Base-by-base conservation (phyloP, 2,113 vertebrate species). In the Sardina pilchardus region DNA sequence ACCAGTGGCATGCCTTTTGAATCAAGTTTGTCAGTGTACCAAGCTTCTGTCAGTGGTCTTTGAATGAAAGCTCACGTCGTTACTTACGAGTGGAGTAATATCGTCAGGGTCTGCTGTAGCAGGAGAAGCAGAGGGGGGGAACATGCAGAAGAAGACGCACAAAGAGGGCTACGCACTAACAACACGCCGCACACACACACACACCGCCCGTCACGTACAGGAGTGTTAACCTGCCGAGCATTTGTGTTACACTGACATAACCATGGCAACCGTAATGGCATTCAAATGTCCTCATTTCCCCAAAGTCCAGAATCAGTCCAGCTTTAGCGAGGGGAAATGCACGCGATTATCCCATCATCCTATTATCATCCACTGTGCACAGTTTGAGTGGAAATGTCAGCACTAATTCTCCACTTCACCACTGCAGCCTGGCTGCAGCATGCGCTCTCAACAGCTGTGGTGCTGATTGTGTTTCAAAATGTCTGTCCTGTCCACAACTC, bases 21-120 rank as follows among this genome's bases (percentile, higher is more conserved):
- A 84, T 85, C 86, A 45, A 82, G 85, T 34, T 17, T 82, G 56
- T 84, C 63, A 84, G 45, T 26, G 81, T 82, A 81, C 39, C 56
- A 89, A 75, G 85, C 84, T 59, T 59, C 36, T 78, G 87, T 88
- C 45, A 42, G 85, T 67, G 39, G 75, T 45, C 85, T 83, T 56
- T 85, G 50, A 16, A 36, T 36, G 75, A 86, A 85, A 88, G 87
- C 86, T 78, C 83, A 85, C 50, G 26, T 87, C 75, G 48, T 44
- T 78, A 50, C 1, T 50, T 50, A 36, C 71, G 39, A 36, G 71
- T 12, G 5, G 14, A 12, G 71, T 34, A 30, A 71, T 71, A 71
- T 17, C 71, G 30, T 78, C 71, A 0, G 30, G 39, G 71, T 78
- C 30, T 78, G 8, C 19, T 78, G 9, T 34, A 78, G 71, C 34